Percentiles rank a stretch among this genome's conserved stretches.
These are phyloP conservation scores for Mustela lutreola DNA, from an alignment of 2,113 vertebrate genomes.

Conservation along the genomic window DNA sequence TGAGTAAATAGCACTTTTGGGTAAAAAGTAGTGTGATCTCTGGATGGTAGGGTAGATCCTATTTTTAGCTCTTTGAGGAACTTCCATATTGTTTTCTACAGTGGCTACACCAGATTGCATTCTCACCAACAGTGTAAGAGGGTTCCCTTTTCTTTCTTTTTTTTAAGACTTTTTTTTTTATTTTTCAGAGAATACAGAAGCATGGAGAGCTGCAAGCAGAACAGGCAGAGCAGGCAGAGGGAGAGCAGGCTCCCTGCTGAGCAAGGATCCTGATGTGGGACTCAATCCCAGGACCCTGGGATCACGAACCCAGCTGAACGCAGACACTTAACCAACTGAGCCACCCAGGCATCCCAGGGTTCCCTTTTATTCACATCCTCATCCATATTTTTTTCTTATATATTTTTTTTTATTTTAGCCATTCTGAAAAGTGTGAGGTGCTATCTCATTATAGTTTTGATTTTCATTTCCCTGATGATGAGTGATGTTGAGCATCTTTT, in stretches of 20 bases:
- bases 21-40: not conserved
- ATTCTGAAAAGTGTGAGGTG: not conserved
- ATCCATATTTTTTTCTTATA: not conserved
- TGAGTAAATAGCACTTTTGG: not conserved
- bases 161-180: no score
- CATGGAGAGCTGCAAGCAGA: no score
- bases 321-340: no score
- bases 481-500: not conserved
- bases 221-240: no score
- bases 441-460: not conserved
- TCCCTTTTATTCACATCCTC: not conserved
- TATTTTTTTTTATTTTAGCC: not conserved
- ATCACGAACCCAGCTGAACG: no score
- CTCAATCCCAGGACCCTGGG: no score
- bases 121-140: not conserved
- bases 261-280: no score
- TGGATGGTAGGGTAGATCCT: not conserved
- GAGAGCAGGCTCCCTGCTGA: no score
- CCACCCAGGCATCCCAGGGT: not conserved
- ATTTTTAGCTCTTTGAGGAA: not conserved
- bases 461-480: not conserved
- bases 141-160: not conserved
- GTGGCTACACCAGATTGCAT: not conserved
- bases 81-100: not conserved
- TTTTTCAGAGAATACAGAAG: no score